Evolutionary conservation across 2,113 vertebrate genomes (phyloP).

Genomic region (Gambusia holbrooki): DNA sequence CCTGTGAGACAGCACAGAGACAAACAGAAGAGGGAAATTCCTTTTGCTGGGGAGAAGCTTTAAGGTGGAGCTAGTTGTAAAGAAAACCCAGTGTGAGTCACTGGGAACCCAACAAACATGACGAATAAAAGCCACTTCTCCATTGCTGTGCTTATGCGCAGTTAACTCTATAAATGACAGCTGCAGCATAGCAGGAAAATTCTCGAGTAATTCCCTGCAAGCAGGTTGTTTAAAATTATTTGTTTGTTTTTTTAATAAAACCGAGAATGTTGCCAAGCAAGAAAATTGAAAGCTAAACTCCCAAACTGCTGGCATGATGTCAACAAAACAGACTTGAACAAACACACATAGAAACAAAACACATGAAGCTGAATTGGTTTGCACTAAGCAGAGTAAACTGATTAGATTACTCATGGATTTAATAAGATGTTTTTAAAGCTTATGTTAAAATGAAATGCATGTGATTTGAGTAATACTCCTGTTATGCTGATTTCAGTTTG

Average conservation of each 20-base stretch:
- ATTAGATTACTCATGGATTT: neutral
- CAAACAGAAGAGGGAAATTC: neutral
- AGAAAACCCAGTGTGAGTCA: neutral
- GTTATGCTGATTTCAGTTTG: neutral
- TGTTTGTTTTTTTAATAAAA: neutral
- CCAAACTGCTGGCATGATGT: neutral
- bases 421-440: neutral
- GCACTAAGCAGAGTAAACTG: too few species aligned
- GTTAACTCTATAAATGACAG: neutral
- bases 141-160: neutral
- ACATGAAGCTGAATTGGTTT: neutral
- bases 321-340: neutral
- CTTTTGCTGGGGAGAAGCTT: neutral
- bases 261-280: neutral
- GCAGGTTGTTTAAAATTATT: neutral
- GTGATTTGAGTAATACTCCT: neutral
- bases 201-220: neutral
- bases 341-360: neutral
- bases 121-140: neutral
- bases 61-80: neutral
- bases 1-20: neutral
- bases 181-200: neutral
- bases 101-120: conserved; percentile 10
- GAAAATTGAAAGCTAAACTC: neutral
- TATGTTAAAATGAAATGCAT: neutral